Evolutionary conservation across 2,888 invertebrate species (phyloP).

Genomic region (Elegia similella): DNA sequence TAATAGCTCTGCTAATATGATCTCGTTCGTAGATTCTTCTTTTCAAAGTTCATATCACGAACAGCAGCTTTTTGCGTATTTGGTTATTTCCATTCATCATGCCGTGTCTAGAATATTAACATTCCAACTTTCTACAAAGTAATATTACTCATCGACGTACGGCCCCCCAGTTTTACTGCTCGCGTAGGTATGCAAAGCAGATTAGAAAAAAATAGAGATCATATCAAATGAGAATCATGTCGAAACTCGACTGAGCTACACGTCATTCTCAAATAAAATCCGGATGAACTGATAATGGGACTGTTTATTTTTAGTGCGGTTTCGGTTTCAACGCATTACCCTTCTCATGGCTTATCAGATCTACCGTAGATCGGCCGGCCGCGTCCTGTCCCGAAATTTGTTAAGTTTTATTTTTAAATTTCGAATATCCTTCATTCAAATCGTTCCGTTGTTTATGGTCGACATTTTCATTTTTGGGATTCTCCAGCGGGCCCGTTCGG

Average conservation of each 20-base stretch:
- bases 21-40: not conserved
- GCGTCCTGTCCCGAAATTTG: conserved; percentile 69
- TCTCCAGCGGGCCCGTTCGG: conserved; percentile 48
- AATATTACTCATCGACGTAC: conserved; percentile 57
- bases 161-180: conserved; percentile 53
- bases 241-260: conserved; percentile 62
- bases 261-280: conserved; percentile 62
- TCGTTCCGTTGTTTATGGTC: conserved; percentile 79
- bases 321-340: conserved; percentile 72
- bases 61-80: not conserved
- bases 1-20: not conserved
- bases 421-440: conserved; percentile 73
- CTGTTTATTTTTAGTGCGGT: conserved; percentile 68
- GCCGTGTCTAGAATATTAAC: conserved; percentile 52
- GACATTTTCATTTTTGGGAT: conserved; percentile 80
- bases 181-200: conserved; percentile 63
- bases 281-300: conserved; percentile 66
- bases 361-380: conserved; percentile 50
- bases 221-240: conserved; percentile 63
- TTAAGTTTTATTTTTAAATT: conserved; percentile 72
- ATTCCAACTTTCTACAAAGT: conserved; percentile 45
- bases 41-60: too few species aligned
- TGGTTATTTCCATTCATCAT: conserved; percentile 47
- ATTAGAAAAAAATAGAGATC: conserved; percentile 50
- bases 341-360: conserved; percentile 74